These are phyloP conservation scores for Camelus bactrianus DNA, from an alignment of 2,113 vertebrate genomes.

Conservation along the genomic window DNA sequence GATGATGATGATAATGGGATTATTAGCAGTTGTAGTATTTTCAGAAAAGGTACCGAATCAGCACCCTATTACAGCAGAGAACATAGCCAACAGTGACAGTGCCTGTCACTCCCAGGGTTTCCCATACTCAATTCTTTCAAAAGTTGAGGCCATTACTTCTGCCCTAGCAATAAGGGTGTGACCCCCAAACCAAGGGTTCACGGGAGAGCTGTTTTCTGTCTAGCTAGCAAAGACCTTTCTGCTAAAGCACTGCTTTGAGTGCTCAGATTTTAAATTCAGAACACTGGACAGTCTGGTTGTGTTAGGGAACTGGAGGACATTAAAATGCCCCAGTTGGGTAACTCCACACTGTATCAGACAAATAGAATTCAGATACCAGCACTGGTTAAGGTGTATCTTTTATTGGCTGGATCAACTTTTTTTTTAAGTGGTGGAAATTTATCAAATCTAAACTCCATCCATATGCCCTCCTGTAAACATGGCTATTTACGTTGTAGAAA, in stretches of 20 bases:
- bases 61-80: neutral
- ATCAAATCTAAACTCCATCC: conserved; percentile 62
- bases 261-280: neutral
- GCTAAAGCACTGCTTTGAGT: neutral
- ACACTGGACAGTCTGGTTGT: neutral
- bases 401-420: conserved; percentile 17
- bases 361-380: conserved; percentile 1
- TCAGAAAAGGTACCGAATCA: neutral
- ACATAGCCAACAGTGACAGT: neutral
- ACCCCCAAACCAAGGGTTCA: neutral
- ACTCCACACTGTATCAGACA: neutral
- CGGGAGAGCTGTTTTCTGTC: neutral
- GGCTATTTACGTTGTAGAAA: neutral
- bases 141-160: neutral
- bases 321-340: neutral
- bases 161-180: no score
- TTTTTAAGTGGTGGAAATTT: conserved; percentile 26
- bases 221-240: neutral
- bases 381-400: neutral
- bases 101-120: neutral
- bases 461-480: conserved; percentile 46
- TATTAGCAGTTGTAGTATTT: neutral
- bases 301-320: neutral
- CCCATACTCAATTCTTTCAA: neutral
- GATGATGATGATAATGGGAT: neutral